Conservation (phyloP, 2,113 vertebrate species). For the Romanogobio albipinnatus region DNA sequence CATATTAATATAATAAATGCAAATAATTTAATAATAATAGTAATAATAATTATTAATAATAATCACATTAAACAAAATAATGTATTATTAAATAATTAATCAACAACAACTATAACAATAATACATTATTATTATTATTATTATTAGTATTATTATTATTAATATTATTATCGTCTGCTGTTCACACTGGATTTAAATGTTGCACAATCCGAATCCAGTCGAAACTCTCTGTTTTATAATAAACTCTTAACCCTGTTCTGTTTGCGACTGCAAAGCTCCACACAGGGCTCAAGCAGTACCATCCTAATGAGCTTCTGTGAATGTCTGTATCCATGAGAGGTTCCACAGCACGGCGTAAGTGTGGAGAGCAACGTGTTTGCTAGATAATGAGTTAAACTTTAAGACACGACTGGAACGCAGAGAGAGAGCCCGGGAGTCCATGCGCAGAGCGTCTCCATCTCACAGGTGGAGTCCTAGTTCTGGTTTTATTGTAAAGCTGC, state of each 20-base stretch:
- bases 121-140: too few relatives aligned
- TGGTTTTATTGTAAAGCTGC: slow-evolving; percentile 20
- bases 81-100: too few relatives aligned
- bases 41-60: too few relatives aligned
- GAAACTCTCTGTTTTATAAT: neutral
- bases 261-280: slow-evolving; percentile 24
- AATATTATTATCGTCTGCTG: neutral
- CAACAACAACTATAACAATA: neutral
- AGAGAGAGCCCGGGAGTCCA: slow-evolving; percentile 15
- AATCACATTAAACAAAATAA: too few relatives aligned
- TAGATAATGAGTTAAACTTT: slow-evolving; percentile 55
- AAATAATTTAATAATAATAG: too few relatives aligned
- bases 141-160: too few relatives aligned
- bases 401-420: slow-evolving; percentile 26
- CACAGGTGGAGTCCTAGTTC: slow-evolving; percentile 34
- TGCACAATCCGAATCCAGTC: neutral
- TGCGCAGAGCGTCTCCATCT: slow-evolving; percentile 11
- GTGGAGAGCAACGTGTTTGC: slow-evolving; percentile 46
- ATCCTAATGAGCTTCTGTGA: slow-evolving; percentile 54
- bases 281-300: slow-evolving; percentile 34
- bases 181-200: neutral
- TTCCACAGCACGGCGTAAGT: slow-evolving; percentile 13
- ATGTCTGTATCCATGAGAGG: slow-evolving; percentile 38
- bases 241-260: slow-evolving; percentile 44
- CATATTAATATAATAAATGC: too few relatives aligned